These are phyloP conservation scores for Bombus sylvicola DNA, from an alignment of 1,140 invertebrate genomes.

Conservation along the genomic window DNA sequence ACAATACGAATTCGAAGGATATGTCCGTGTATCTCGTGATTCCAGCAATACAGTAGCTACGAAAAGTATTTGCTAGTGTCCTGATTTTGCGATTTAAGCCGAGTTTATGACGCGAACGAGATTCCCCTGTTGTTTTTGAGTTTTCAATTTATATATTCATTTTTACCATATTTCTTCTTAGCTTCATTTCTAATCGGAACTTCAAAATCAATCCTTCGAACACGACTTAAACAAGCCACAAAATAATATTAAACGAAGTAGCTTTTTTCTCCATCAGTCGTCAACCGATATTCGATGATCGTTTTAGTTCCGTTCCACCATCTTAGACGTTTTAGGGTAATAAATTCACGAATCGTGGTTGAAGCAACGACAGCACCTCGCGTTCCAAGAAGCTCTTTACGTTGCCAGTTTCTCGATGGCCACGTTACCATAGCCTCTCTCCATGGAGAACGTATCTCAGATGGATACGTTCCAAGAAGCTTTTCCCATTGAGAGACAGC, in stretches of 20 bases:
- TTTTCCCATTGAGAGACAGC: constrained; percentile 30
- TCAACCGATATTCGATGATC: background rate
- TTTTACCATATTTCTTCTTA: too few species aligned
- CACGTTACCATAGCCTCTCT: constrained; percentile 18
- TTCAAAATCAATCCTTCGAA: too few species aligned
- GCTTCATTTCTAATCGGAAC: too few species aligned
- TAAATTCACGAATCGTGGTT: constrained; percentile 29
- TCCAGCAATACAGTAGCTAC: too few species aligned
- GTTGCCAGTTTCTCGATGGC: constrained; percentile 6
- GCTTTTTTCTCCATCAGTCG: background rate
- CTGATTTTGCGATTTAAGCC: background rate
- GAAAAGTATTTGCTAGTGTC: too few species aligned
- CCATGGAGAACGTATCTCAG: constrained; percentile 12
- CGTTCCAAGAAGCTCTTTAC: background rate
- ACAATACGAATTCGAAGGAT: background rate
- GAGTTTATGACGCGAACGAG: too few species aligned
- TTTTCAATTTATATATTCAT: too few species aligned
- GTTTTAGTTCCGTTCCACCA: background rate
- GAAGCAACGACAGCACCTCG: background rate
- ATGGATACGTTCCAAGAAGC: constrained; percentile 47
- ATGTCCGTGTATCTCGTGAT: background rate
- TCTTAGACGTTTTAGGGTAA: background rate
- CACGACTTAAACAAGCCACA: too few species aligned
- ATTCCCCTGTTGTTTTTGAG: too few species aligned
- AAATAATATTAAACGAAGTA: background rate